Conservation (phyloP, 2,888 invertebrate species). For the Amphipoea lucens region DNA sequence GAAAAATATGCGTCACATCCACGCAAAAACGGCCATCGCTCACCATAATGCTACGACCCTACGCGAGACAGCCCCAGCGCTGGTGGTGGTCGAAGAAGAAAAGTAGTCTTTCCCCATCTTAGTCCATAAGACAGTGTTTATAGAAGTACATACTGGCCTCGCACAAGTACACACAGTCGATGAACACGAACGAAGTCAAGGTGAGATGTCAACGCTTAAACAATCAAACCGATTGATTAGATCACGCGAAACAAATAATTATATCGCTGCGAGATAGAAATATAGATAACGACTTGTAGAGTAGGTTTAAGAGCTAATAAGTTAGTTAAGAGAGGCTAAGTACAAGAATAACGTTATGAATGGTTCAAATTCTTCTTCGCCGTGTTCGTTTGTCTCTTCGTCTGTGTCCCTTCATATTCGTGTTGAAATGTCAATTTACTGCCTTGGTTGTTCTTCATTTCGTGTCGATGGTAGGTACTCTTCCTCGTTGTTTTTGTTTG, state of each 20-base stretch:
- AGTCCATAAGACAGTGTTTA: slow-evolving; percentile 9
- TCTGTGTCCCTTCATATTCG: no score
- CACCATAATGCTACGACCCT: not conserved
- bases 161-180: slow-evolving; percentile 49
- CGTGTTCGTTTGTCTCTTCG: no score
- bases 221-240: slow-evolving; percentile 67
- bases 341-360: not conserved
- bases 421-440: not conserved
- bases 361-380: not conserved
- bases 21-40: not conserved
- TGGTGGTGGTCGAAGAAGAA: not conserved
- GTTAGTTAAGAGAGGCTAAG: not conserved
- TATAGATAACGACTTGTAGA: slow-evolving; percentile 47
- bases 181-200: slow-evolving; percentile 67
- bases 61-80: not conserved
- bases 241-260: slow-evolving; percentile 71
- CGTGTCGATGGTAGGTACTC: not conserved
- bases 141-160: slow-evolving; percentile 45
- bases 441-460: not conserved
- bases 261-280: slow-evolving; percentile 51
- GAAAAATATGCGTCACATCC: not conserved
- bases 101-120: not conserved
- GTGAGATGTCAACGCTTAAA: slow-evolving; percentile 68
- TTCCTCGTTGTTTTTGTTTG: not conserved
- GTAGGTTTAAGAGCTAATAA: slow-evolving; percentile 14